Base-by-base conservation (phyloP, 2,888 invertebrate genomes). In the Dasysyrphus tricinctus region DNA sequence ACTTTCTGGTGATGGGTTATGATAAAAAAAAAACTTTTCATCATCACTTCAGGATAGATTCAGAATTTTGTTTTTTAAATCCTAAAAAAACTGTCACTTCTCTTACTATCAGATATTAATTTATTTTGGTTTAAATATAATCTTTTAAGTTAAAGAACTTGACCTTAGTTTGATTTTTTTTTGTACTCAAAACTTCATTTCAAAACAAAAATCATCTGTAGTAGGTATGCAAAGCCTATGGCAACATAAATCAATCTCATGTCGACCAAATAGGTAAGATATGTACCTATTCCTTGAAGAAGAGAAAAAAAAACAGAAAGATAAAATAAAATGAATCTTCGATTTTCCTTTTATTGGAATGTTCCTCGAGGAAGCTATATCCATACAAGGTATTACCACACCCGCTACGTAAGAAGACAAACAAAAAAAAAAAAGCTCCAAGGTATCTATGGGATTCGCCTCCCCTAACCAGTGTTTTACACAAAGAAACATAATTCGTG, bases 221-320 rank as follows among this genome's bases (percentile, higher is more conserved):
- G 14, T 47, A 32, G 6, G 5, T n/a, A 54, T n/a, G 4, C 69
- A 29, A 29, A 24, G 57, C 70, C 57, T 56, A 57, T 65, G 69
- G 49, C 76, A 80, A 84, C 80, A 84, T 84, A 84, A 84, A 84
- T 84, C 84, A 84, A 80, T 47, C 84, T 57, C 57, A 80, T 67
- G 80, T 39, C 83, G 29, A 42, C 39, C 59, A 29, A 59, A 3
- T 24, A 24, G 24, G 24, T 24, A 24, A 24, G 24, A n/a, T n/a
- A n/a, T n/a, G 24, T 24, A 24, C 24, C 24, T 24, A 24, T 24
- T 24, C 24, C 24, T 24, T 24, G 24, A 24, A 24, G 24, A 24
- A 54, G 3, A 24, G 24, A 24, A 54, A 7, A 54, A 32, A 54
- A 29, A 29, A 65, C 59, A 54, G 39, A 67, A 59, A 84, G 72